Percentiles rank a stretch among this genome's conserved stretches.
Conservation (phyloP, 2,113 vertebrate genomes). For the Notarius quadriscutis region DNA sequence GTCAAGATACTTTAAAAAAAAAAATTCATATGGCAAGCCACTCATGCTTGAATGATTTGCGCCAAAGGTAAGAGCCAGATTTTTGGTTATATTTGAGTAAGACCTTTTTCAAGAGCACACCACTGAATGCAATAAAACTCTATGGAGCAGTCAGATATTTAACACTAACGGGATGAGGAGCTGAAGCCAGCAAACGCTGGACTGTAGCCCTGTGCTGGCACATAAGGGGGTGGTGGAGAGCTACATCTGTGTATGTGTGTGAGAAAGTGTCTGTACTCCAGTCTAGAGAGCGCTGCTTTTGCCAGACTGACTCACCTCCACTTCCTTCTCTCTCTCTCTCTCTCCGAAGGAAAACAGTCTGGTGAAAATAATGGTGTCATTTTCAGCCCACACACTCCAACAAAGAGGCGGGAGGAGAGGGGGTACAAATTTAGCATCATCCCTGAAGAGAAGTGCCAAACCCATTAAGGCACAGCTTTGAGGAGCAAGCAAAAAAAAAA, state of each 20-base stretch:
- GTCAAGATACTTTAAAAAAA: not conserved
- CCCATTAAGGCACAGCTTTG: conserved; percentile 60
- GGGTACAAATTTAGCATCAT: conserved; percentile 72
- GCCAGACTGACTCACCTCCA: conserved; percentile 75
- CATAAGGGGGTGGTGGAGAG: conserved; percentile 1
- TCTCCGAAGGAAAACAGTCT: conserved; percentile 75
- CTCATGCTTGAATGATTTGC: not conserved
- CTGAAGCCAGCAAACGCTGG: conserved; percentile 12
- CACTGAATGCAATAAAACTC: not conserved
- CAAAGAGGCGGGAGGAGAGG: conserved; percentile 32
- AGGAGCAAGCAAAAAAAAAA: conserved; percentile 63
- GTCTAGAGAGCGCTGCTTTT: conserved; percentile 65
- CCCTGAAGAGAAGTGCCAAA: conserved; percentile 61
- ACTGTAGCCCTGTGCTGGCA: conserved; percentile 2
- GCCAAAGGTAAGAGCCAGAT: not conserved
- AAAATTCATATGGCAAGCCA: not conserved
- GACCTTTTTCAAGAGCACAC: not conserved
- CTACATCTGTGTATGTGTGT: conserved; percentile 49
- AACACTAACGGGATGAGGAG: conserved; percentile 22
- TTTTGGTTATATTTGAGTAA: not conserved
- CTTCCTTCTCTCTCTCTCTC: conserved; percentile 60
- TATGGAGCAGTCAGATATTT: conserved; percentile 16
- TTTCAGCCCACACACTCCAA: conserved; percentile 71
- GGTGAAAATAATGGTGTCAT: conserved; percentile 82
- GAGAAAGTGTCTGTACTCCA: conserved; percentile 60